Conservation (phyloP, 2,113 vertebrate species). For the Ceyx margarethae region DNA sequence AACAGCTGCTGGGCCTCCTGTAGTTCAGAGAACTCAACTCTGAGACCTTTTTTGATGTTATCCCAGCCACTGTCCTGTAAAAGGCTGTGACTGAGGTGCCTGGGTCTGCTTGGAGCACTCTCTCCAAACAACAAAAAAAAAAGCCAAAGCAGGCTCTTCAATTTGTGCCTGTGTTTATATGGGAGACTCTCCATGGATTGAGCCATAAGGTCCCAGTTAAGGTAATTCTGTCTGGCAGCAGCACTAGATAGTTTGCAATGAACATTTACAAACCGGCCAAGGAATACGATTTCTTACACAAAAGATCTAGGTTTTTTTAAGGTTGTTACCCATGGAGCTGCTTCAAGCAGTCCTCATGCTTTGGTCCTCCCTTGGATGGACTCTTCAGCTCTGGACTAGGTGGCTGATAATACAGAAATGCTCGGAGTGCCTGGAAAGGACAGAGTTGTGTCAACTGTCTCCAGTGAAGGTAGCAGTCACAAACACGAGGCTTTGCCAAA, state of each 20-base stretch:
- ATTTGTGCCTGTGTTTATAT: conserved; percentile 15
- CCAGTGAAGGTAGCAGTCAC: conserved; percentile 48
- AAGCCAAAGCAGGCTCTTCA: neutral
- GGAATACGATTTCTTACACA: conserved; percentile 26
- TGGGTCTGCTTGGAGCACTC: neutral
- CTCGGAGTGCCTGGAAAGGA: conserved; percentile 52
- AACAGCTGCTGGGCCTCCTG: neutral
- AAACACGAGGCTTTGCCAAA: conserved; percentile 48
- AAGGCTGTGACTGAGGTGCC: neutral
- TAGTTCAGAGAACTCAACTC: neutral
- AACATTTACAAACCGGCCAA: neutral
- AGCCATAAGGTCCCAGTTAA: conserved; percentile 7
- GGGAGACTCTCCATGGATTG: conserved; percentile 8
- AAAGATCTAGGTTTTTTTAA: conserved; percentile 21
- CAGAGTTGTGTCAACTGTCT: conserved; percentile 24
- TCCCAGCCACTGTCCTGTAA: neutral
- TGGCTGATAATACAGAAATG: conserved; percentile 51
- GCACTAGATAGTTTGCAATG: neutral
- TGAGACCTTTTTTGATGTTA: neutral
- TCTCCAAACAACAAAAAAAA: neutral
- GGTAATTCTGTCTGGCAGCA: conserved; percentile 57
- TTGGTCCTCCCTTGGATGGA: conserved; percentile 16
- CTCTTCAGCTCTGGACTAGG: neutral
- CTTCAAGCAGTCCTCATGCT: neutral
- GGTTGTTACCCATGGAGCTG: neutral